Conservation (phyloP, 53 echinoderm and acorn worm genomes). For the Patiria pectinifera region DNA sequence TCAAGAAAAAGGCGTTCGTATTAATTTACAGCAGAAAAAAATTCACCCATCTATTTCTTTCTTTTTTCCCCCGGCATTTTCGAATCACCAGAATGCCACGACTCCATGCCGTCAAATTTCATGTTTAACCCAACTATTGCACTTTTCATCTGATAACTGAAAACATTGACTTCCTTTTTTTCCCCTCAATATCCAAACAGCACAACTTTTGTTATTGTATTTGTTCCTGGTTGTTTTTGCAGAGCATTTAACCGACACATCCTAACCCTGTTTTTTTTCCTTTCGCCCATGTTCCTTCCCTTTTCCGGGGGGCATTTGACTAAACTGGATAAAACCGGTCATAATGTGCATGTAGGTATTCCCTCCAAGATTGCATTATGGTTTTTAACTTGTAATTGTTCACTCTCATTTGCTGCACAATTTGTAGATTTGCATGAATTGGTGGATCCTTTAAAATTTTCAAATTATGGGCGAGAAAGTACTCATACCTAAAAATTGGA, state of each 20-base stretch:
- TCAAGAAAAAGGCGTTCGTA: background rate
- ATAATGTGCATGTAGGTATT: conserved; percentile 58
- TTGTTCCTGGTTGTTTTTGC: background rate
- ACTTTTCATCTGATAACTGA: background rate
- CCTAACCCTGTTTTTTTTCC: conserved; percentile 26
- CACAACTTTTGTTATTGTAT: background rate
- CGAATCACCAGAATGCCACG: background rate
- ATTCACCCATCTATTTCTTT: background rate
- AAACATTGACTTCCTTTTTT: background rate
- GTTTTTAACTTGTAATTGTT: background rate
- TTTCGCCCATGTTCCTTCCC: conserved; percentile 21
- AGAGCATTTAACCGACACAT: conserved; percentile 16
- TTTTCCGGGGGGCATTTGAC: conserved; percentile 31
- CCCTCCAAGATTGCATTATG: background rate
- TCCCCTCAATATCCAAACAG: background rate
- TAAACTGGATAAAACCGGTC: conserved; percentile 21
- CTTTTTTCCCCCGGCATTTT: background rate
- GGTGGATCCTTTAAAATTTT: background rate
- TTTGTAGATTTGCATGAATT: background rate
- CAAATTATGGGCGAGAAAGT: background rate
- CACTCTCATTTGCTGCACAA: background rate
- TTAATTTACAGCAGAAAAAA: background rate
- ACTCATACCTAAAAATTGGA: too few relatives aligned
- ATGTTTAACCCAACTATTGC: background rate
- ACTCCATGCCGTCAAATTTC: background rate